These are phyloP conservation scores for Perognathus longimembris DNA, from an alignment of 2,113 vertebrate genomes.

Conservation along the genomic window DNA sequence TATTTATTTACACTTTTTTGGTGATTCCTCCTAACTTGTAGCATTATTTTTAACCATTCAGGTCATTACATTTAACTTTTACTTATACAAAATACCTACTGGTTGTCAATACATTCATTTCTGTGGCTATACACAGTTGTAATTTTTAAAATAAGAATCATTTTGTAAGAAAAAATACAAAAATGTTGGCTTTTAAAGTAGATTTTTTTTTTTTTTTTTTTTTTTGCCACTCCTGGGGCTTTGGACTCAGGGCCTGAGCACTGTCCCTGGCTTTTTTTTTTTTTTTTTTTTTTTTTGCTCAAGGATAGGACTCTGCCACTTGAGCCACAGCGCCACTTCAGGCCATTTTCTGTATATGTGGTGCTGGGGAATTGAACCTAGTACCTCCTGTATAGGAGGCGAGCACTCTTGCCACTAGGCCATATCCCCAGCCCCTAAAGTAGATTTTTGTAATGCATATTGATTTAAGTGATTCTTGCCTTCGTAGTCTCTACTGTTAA, in stretches of 20 bases:
- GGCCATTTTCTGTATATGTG: too few relatives aligned
- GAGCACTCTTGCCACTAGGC: too few relatives aligned
- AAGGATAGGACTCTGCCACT: too few relatives aligned
- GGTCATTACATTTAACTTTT: background rate
- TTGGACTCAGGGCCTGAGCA: too few relatives aligned
- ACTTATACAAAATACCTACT: background rate
- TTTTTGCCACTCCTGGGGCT: too few relatives aligned
- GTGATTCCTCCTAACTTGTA: background rate
- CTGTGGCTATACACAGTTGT: background rate
- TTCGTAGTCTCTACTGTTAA: background rate
- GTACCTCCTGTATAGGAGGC: too few relatives aligned
- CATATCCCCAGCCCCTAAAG: too few relatives aligned
- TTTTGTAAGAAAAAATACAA: conserved; percentile 40
- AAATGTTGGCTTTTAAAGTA: background rate
- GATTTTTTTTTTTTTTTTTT: too few relatives aligned
- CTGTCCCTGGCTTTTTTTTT: too few relatives aligned
- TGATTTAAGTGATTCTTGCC: conserved; percentile 36
- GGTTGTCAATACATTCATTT: background rate
- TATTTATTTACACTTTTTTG: background rate
- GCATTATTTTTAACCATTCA: background rate
- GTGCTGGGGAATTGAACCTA: too few relatives aligned
- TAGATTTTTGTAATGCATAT: background rate
- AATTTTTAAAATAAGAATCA: conserved; percentile 45
- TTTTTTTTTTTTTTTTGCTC: too few relatives aligned
- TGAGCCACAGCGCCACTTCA: too few relatives aligned